These are phyloP conservation scores for Promerops cafer DNA, from an alignment of 2,113 vertebrate species.

Conservation along the genomic window DNA sequence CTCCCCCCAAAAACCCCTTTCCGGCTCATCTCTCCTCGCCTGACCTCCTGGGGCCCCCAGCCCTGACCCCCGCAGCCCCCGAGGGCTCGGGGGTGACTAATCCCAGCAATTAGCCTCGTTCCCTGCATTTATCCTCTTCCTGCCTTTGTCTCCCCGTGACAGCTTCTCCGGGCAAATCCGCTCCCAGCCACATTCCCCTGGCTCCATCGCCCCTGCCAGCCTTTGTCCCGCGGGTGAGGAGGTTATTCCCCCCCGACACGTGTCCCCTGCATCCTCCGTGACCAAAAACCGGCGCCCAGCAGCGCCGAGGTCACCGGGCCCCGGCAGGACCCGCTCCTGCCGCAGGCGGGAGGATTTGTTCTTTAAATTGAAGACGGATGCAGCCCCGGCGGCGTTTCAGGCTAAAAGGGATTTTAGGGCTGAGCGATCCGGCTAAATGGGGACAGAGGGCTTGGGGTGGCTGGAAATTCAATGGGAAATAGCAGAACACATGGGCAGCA, in stretches of 20 bases:
- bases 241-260: neutral
- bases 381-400: neutral
- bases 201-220: neutral
- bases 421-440: neutral
- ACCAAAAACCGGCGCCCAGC: neutral
- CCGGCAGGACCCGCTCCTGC: neutral
- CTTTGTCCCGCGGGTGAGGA: neutral
- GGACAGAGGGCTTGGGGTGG: neutral
- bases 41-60: neutral
- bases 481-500: neutral
- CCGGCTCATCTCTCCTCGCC: neutral
- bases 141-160: slow-evolving; percentile 38
- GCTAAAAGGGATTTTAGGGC: neutral
- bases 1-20: neutral
- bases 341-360: neutral
- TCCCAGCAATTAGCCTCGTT: slow-evolving; percentile 17
- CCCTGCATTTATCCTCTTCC: neutral
- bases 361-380: neutral
- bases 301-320: neutral
- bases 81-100: neutral
- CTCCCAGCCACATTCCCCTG: neutral
- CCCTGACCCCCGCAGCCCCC: neutral
- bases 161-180: neutral
- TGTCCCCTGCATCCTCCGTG: neutral
- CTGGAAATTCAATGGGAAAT: neutral